phyloP scores from a whole-genome alignment of 1,140 invertebrate species.

The Luehdorfia chinensis region DNA sequence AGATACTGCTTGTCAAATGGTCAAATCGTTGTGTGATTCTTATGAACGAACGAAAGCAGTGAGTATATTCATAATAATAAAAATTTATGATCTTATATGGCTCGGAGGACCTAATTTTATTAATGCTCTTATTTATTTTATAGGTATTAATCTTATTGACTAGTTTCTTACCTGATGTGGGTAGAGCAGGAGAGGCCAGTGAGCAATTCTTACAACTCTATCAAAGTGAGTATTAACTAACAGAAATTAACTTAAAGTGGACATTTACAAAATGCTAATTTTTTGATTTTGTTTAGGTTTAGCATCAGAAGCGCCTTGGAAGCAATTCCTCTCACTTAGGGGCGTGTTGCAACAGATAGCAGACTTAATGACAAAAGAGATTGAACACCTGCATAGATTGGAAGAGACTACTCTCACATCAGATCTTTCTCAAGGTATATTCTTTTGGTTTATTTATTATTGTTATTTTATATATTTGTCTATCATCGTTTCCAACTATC shows the following conservation, averaged over 20 bases:
- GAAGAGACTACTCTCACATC: conserved; percentile 96
- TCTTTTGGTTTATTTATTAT: too few relatives aligned
- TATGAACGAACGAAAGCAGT: conserved; percentile 84
- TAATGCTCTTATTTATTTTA: conserved; percentile 11
- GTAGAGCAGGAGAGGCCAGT: conserved; percentile 91
- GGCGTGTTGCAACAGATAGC: conserved; percentile 92
- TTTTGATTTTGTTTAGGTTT: conserved; percentile 72
- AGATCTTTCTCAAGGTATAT: conserved; percentile 90
- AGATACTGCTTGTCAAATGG: conserved; percentile 92
- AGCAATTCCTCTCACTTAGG: conserved; percentile 93
- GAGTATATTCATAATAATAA: conserved; percentile 26
- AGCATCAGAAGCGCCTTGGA: conserved; percentile 91
- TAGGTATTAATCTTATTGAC: conserved; percentile 92
- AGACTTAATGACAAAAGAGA: conserved; percentile 91
- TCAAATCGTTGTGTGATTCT: conserved; percentile 88
- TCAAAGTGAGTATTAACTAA: conserved; percentile 81
- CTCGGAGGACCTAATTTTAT: not conserved
- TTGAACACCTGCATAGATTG: conserved; percentile 88
- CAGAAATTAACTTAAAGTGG: not conserved
- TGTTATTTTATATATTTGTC: too few relatives aligned
- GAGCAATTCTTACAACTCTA: conserved; percentile 94
- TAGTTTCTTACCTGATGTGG: conserved; percentile 90
- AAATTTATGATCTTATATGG: not conserved
- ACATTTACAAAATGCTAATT: not conserved
- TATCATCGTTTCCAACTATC: too few relatives aligned